A percentile compares a stretch with the other conserved stretches of the same genome.
Evolutionary conservation across 2,113 vertebrate species (phyloP).

Genomic region (Melanocharis versteri): DNA sequence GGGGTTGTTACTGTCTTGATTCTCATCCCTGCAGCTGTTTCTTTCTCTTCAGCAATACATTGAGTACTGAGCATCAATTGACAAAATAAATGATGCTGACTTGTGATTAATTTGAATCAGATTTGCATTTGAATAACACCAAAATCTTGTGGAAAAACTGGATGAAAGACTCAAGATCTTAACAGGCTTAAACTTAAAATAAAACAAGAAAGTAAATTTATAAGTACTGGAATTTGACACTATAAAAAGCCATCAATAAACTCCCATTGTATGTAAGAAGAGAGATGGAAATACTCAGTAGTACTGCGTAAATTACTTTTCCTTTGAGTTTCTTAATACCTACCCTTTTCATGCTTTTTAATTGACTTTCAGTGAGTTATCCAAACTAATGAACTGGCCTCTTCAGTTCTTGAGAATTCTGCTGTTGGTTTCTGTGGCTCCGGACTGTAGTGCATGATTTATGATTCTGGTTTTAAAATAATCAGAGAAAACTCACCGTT

Average conservation of each 20-base stretch:
- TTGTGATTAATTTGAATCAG: constrained; percentile 38
- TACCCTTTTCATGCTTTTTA: neutral
- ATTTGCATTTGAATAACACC: constrained; percentile 37
- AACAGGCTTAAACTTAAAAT: neutral
- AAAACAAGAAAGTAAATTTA: neutral
- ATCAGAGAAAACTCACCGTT: neutral
- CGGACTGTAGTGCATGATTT: neutral
- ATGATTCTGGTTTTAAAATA: neutral
- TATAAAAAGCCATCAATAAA: neutral
- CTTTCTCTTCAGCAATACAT: neutral
- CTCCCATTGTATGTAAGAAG: neutral
- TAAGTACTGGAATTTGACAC: neutral
- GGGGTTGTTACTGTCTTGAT: neutral
- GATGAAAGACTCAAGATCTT: constrained; percentile 2
- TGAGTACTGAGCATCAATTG: constrained; percentile 8
- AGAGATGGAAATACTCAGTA: neutral
- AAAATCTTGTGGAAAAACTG: neutral
- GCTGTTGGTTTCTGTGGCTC: neutral
- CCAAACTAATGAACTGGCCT: neutral
- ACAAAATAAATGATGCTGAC: constrained; percentile 4
- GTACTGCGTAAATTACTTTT: neutral
- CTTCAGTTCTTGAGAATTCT: neutral
- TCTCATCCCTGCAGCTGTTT: constrained; percentile 19
- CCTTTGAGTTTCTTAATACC: neutral
- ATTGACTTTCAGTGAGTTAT: neutral